Evolutionary conservation across 2,113 vertebrate species (phyloP).

Genomic region (Ciconia stormi): DNA sequence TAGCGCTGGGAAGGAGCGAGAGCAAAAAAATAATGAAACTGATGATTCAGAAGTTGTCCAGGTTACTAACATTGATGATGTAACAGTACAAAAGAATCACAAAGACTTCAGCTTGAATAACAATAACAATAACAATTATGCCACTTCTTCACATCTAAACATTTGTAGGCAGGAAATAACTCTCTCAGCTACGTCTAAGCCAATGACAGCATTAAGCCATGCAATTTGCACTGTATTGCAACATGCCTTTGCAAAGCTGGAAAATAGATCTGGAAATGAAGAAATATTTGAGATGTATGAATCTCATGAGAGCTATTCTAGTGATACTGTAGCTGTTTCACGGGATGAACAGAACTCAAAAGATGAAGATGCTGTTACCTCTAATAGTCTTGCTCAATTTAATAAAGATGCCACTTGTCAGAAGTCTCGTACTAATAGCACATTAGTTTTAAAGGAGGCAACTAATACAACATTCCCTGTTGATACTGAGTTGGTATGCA

Average conservation of each 20-base stretch:
- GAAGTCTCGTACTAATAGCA: not conserved
- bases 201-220: slow-evolving; percentile 7
- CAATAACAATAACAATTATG: slow-evolving; percentile 84
- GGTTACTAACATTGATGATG: slow-evolving; percentile 69
- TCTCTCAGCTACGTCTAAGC: not conserved
- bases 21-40: slow-evolving; percentile 21
- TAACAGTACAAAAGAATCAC: slow-evolving; percentile 28
- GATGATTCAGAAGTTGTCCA: slow-evolving; percentile 53
- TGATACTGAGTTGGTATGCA: not conserved
- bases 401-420: not conserved
- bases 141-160: slow-evolving; percentile 2
- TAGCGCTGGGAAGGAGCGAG: slow-evolving; percentile 49
- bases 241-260: slow-evolving; percentile 21
- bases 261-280: slow-evolving; percentile 41
- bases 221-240: not conserved
- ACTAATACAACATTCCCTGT: not conserved
- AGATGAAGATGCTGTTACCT: slow-evolving; percentile 7
- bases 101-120: slow-evolving; percentile 64
- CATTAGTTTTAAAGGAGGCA: not conserved
- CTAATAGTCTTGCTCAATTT: slow-evolving; percentile 21
- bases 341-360: not conserved
- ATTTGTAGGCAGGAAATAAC: slow-evolving; percentile 30
- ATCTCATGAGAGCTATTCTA: slow-evolving; percentile 36
- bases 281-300: slow-evolving; percentile 38
- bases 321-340: not conserved